Evolutionary conservation across 2,113 vertebrate species (phyloP).

Genomic region (Origma solitaria): DNA sequence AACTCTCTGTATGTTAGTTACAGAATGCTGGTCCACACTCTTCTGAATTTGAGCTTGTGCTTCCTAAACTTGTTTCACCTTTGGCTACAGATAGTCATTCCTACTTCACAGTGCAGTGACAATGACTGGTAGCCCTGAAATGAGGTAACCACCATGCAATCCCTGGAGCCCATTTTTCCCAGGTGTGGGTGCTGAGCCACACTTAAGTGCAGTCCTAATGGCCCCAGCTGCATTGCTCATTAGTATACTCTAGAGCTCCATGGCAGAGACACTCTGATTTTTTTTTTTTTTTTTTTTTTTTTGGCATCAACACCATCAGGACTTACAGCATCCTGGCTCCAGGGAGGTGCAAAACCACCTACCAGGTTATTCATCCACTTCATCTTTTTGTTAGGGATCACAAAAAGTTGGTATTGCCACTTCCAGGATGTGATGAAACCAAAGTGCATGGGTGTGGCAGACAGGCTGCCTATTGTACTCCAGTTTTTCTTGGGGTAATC

Average conservation of each 20-base stretch:
- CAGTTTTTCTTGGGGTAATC: not conserved
- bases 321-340: not conserved
- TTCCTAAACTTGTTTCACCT: not conserved
- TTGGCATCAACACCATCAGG: not conserved
- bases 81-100: not conserved
- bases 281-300: not conserved
- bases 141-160: not conserved
- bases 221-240: not conserved
- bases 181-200: not conserved
- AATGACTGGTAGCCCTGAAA: not conserved
- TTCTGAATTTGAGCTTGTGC: not conserved
- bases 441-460: not conserved
- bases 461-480: not conserved
- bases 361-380: not conserved
- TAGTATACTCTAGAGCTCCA: not conserved
- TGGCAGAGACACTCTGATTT: not conserved
- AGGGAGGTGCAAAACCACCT: not conserved
- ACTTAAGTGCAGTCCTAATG: not conserved
- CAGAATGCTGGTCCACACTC: not conserved
- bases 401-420: not conserved
- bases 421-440: not conserved
- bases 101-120: not conserved
- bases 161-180: not conserved
- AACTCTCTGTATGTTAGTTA: not conserved
- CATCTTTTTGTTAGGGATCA: not conserved